Evolutionary conservation across 1,140 invertebrate genomes (phyloP).

Genomic region (Theocolax elegans): DNA sequence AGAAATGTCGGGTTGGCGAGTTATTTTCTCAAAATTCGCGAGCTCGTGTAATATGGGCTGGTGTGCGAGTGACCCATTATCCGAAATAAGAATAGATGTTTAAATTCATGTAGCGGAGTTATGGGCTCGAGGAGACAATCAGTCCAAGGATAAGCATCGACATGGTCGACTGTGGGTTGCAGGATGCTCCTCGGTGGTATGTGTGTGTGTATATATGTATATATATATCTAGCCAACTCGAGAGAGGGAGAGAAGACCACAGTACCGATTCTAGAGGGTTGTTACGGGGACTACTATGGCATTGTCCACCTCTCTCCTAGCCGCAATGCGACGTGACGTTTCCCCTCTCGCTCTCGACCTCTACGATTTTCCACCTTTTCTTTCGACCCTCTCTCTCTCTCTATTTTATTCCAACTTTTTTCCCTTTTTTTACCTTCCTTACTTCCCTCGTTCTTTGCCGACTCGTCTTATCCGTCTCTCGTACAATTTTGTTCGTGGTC

Average conservation of each 20-base stretch:
- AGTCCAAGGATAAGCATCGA: constrained; percentile 25
- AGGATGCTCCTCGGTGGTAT: too few species aligned
- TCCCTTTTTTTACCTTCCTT: not conserved
- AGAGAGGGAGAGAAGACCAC: constrained; percentile 40
- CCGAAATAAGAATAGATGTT: constrained; percentile 26
- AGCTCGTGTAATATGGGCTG: too few species aligned
- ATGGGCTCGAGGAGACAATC: constrained; percentile 24
- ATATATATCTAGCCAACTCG: too few species aligned
- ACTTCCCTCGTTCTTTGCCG: too few species aligned
- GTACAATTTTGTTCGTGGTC: too few species aligned
- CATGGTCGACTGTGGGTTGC: not conserved
- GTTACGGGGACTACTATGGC: constrained; percentile 51
- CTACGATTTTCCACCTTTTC: constrained; percentile 2
- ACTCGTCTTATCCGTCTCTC: too few species aligned
- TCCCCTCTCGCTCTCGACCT: not conserved
- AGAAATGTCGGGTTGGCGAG: too few species aligned
- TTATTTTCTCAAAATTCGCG: too few species aligned
- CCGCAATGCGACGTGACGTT: constrained; percentile 59
- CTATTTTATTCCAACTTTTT: not conserved
- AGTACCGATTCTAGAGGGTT: constrained; percentile 53
- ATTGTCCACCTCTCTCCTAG: constrained; percentile 52
- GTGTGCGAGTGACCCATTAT: too few species aligned
- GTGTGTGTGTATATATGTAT: too few species aligned
- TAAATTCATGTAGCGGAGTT: constrained; percentile 25
- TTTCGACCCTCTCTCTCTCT: not conserved